Evolutionary conservation across 2,888 invertebrate species (phyloP).

Genomic region (Monopis laevigella): DNA sequence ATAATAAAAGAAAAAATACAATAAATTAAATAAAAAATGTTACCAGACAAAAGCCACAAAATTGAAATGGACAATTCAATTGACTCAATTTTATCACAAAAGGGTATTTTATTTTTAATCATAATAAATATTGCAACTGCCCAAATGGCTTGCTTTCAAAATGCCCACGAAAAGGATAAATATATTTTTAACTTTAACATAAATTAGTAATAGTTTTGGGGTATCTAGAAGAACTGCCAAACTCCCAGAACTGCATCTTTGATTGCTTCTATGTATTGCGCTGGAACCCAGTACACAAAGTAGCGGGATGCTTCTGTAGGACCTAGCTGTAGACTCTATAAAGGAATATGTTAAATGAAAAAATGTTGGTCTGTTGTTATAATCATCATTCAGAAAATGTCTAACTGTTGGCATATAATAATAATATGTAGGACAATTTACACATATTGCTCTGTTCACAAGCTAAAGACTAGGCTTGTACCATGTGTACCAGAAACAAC

Average conservation of each 20-base stretch:
- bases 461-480: too few species aligned
- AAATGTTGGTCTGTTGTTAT: too few species aligned
- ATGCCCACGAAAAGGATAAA: neutral
- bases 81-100: slow-evolving; percentile 61
- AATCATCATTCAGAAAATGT: too few species aligned
- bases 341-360: neutral
- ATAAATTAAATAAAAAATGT: too few species aligned
- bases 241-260: slow-evolving; percentile 90
- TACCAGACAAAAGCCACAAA: too few species aligned
- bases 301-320: slow-evolving; percentile 91
- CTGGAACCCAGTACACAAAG: slow-evolving; percentile 96
- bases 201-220: neutral
- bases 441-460: too few species aligned
- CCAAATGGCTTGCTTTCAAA: slow-evolving; percentile 27
- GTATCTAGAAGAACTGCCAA: slow-evolving; percentile 76
- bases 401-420: too few species aligned
- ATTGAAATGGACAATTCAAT: neutral
- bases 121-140: slow-evolving; percentile 46
- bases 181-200: neutral
- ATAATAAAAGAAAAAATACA: too few species aligned
- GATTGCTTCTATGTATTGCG: slow-evolving; percentile 89
- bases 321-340: slow-evolving; percentile 86
- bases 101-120: slow-evolving; percentile 29
- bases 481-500: too few species aligned
- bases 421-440: too few species aligned